Evolutionary conservation across 2,113 vertebrate genomes (phyloP).

Genomic region (Elephas maximus): DNA sequence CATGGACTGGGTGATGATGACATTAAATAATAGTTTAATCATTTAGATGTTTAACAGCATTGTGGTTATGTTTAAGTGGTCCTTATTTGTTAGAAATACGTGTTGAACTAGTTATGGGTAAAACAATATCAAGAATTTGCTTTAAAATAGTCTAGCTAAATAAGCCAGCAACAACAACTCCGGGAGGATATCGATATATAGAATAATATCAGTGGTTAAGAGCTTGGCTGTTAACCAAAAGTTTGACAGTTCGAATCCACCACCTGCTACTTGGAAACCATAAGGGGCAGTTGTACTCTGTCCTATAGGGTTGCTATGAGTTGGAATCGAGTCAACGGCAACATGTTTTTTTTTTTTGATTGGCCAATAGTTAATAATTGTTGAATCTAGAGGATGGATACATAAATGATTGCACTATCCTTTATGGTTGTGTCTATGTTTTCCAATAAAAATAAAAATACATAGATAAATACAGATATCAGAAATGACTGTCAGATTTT

Average conservation of each 20-base stretch:
- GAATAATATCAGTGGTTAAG: not conserved
- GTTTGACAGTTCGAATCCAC: too few species aligned
- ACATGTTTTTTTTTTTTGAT: too few species aligned
- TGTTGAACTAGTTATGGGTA: not conserved
- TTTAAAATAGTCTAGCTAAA: not conserved
- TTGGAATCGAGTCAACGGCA: too few species aligned
- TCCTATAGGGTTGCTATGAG: too few species aligned
- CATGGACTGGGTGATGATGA: not conserved
- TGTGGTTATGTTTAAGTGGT: not conserved
- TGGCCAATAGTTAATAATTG: not conserved
- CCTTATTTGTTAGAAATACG: not conserved
- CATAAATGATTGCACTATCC: not conserved
- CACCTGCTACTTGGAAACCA: too few species aligned
- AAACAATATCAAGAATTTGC: slow-evolving; percentile 1
- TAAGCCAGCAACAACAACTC: not conserved
- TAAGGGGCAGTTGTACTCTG: too few species aligned
- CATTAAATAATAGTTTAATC: not conserved
- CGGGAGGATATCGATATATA: not conserved
- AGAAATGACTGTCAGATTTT: not conserved
- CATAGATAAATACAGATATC: not conserved
- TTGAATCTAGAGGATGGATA: not conserved
- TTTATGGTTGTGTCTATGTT: not conserved
- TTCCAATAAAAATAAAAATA: not conserved
- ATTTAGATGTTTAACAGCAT: not conserved
- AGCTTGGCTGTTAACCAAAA: too few species aligned